Conservation (phyloP, 2,113 vertebrate species). For the cat (Felis catus) region DNA sequence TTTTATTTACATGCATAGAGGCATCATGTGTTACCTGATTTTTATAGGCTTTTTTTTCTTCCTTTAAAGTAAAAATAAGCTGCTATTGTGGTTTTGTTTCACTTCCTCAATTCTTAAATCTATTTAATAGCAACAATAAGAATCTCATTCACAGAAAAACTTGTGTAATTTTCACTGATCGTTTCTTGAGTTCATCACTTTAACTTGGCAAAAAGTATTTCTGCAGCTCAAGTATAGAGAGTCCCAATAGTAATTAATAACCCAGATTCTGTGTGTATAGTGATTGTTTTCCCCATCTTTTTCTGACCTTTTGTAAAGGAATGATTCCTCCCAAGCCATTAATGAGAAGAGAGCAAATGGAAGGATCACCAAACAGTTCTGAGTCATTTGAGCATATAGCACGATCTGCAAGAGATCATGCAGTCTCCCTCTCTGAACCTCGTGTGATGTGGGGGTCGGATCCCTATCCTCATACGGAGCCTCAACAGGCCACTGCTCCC, state of each 20-base stretch:
- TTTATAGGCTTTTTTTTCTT: not conserved
- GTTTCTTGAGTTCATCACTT: slow-evolving; percentile 13
- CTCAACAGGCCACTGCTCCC: slow-evolving; percentile 87
- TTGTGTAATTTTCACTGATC: not conserved
- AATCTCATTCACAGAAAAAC: not conserved
- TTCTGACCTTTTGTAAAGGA: slow-evolving; percentile 83
- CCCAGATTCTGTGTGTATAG: not conserved
- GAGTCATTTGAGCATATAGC: slow-evolving; percentile 96
- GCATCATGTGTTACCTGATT: not conserved
- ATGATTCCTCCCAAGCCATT: slow-evolving; percentile 96
- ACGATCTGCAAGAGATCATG: slow-evolving; percentile 92
- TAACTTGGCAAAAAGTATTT: not conserved
- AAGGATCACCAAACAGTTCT: slow-evolving; percentile 90
- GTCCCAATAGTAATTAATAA: not conserved
- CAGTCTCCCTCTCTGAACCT: slow-evolving; percentile 90
- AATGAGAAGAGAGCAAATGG: slow-evolving; percentile 95
- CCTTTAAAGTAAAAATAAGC: not conserved
- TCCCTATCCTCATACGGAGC: slow-evolving; percentile 91
- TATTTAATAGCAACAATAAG: not conserved
- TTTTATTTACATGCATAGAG: not conserved
- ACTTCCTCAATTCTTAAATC: not conserved
- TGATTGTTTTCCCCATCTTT: not conserved
- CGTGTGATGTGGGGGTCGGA: slow-evolving; percentile 96
- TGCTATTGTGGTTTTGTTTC: not conserved
- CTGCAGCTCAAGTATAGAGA: not conserved